phyloP scores from a whole-genome alignment of 2,797 vertebrate genomes.

The Rhadinocentrus ornatus region DNA sequence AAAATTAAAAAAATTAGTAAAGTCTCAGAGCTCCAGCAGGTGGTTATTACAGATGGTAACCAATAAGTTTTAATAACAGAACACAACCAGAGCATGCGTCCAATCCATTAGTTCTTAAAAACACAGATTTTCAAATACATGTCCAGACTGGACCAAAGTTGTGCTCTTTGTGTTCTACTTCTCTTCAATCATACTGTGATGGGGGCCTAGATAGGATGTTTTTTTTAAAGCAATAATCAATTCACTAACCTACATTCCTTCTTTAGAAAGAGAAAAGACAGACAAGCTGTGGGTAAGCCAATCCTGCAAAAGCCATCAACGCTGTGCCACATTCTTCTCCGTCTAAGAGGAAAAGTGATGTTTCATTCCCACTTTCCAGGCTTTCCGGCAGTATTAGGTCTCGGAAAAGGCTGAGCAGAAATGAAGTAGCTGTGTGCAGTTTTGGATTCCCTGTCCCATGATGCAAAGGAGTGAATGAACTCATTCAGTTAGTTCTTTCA shows the following conservation, averaged over 20 bases:
- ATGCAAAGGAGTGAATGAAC: constrained; percentile 53
- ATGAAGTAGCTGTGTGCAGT: constrained; percentile 52
- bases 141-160: constrained; percentile 57
- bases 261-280: constrained; percentile 60
- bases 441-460: constrained; percentile 34
- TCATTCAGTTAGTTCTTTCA: constrained; percentile 44
- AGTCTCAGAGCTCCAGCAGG: constrained; percentile 36
- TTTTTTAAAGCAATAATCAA: constrained; percentile 68
- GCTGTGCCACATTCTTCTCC: constrained; percentile 70
- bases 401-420: constrained; percentile 61
- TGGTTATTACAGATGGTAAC: constrained; percentile 64
- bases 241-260: constrained; percentile 74
- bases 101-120: constrained; percentile 32
- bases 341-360: constrained; percentile 66
- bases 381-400: constrained; percentile 53
- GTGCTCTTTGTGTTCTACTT: constrained; percentile 49
- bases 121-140: constrained; percentile 64
- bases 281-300: constrained; percentile 47
- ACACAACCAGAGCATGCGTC: too few species aligned
- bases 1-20: constrained; percentile 18
- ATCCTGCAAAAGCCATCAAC: constrained; percentile 72
- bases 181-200: constrained; percentile 55
- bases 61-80: constrained; percentile 51
- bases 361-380: constrained; percentile 67
- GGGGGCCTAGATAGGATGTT: constrained; percentile 47